Conservation (phyloP, 1,140 invertebrate genomes). For the fruit fly (Drosophila melanogaster) region Release_6_plus_ISO1_MT NT_033779.5:1631001-1631500, state of each 20-base stretch:
- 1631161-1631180: conserved; percentile 62
- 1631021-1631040: conserved; percentile 69
- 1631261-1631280: too few relatives aligned
- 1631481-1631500: conserved; percentile 7
- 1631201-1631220: neutral
- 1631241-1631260: too few relatives aligned
- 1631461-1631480: conserved; percentile 31
- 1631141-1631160: conserved; percentile 72
- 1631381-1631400: conserved; percentile 19
- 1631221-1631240: too few relatives aligned
- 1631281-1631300: neutral
- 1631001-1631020: conserved; percentile 8
- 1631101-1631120: conserved; percentile 78
- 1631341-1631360: too few relatives aligned
- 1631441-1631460: conserved; percentile 52
- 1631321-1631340: too few relatives aligned
- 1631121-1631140: conserved; percentile 56
- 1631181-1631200: conserved; percentile 8
- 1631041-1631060: conserved; percentile 49
- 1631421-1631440: conserved; percentile 71
- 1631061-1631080: conserved; percentile 41
- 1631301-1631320: neutral
- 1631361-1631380: conserved; percentile 41
- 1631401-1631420: conserved; percentile 54
- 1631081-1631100: conserved; percentile 58